These are phyloP conservation scores for Zhuqinia jingwanae DNA, from an alignment of 2,888 invertebrate genomes.

Conservation along the genomic window DNA sequence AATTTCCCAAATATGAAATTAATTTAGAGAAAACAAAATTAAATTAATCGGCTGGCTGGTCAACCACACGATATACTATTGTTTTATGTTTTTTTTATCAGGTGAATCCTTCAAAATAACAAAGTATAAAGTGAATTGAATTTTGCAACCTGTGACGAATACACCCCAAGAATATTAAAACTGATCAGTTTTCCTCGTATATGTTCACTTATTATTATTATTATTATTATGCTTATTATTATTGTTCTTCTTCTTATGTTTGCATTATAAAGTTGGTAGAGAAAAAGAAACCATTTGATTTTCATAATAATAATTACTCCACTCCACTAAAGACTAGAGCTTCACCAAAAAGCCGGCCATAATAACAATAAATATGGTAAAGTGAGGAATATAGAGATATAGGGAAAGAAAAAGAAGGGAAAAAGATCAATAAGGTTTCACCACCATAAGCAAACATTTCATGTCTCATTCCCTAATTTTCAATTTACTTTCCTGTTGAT, in stretches of 20 bases:
- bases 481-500: conserved; percentile 64
- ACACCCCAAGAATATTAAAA: not conserved
- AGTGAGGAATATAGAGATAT: not conserved
- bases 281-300: not conserved
- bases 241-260: not conserved
- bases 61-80: not conserved
- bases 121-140: conserved; percentile 3
- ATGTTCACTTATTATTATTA: not conserved
- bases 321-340: conserved; percentile 1
- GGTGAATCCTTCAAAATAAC: not conserved
- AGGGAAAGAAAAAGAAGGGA: not conserved
- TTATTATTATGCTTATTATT: not conserved
- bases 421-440: conserved; percentile 64
- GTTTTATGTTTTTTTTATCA: not conserved
- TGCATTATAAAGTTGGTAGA: not conserved
- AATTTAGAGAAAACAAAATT: not conserved
- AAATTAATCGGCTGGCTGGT: conserved; percentile 9
- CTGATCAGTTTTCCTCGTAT: not conserved
- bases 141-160: conserved; percentile 16
- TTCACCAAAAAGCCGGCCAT: not conserved
- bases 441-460: conserved; percentile 52
- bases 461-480: conserved; percentile 65
- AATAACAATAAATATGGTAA: not conserved
- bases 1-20: conserved; percentile 8
- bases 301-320: not conserved